These are phyloP conservation scores for Donacobius atricapilla DNA, from an alignment of 2,113 vertebrate genomes.

Conservation along the genomic window DNA sequence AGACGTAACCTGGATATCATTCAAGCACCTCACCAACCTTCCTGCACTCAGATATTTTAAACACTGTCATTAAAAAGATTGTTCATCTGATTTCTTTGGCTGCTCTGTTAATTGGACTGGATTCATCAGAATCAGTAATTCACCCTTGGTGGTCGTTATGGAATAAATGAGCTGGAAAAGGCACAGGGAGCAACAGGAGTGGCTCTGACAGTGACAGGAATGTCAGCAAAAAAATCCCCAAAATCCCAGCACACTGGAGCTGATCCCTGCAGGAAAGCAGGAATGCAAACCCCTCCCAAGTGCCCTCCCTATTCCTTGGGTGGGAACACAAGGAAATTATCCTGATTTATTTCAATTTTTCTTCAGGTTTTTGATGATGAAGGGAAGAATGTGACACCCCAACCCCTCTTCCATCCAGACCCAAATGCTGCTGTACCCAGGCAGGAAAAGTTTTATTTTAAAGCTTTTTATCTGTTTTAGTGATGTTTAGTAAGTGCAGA, in stretches of 20 bases:
- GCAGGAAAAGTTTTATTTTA: conserved; percentile 43
- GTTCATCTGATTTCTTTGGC: background rate
- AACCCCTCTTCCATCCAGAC: conserved; percentile 75
- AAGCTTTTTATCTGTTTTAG: background rate
- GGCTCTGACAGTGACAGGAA: background rate
- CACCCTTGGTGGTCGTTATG: background rate
- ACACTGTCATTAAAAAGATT: background rate
- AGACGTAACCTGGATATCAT: fast-evolving
- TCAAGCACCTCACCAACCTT: background rate
- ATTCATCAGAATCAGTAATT: background rate
- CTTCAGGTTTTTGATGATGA: conserved; percentile 82
- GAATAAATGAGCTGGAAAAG: background rate
- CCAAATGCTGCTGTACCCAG: conserved; percentile 9
- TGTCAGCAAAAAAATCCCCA: too few species aligned
- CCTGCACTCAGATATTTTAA: background rate
- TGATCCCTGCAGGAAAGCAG: background rate
- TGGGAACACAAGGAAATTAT: background rate
- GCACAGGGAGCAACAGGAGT: background rate
- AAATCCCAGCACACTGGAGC: background rate
- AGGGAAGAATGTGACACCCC: conserved; percentile 85
- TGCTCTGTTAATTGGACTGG: background rate
- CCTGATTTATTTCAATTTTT: background rate
- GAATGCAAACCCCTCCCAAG: background rate
- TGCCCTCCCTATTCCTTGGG: background rate
- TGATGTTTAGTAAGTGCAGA: background rate